A percentile compares a stretch with the other conserved stretches of the same genome.
These are phyloP conservation scores for Daubentonia madagascariensis DNA, from an alignment of 2,113 vertebrate genomes.

Conservation along the genomic window DNA sequence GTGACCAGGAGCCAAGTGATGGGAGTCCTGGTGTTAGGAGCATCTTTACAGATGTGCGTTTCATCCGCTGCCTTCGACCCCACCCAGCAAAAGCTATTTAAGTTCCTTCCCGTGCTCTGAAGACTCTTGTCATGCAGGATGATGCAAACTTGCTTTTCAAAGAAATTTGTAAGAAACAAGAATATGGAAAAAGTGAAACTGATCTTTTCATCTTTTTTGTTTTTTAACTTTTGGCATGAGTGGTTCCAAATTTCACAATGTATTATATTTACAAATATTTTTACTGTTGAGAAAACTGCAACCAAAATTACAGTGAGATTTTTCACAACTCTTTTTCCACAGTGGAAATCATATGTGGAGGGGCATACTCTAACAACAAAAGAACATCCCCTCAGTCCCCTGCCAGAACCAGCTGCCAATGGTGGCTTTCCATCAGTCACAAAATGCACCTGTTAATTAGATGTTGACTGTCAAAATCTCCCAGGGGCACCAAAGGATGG, in stretches of 20 bases:
- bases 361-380: background rate
- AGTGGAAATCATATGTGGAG: background rate
- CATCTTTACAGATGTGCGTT: background rate
- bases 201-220: background rate
- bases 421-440: background rate
- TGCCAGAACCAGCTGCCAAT: background rate
- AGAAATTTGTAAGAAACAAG: background rate
- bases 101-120: background rate
- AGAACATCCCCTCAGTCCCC: background rate
- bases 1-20: background rate
- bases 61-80: background rate
- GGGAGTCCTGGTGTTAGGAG: background rate
- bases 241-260: background rate
- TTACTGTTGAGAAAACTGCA: background rate
- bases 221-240: background rate
- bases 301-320: constrained; percentile 27
- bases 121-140: background rate
- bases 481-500: background rate
- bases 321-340: background rate
- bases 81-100: background rate
- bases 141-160: background rate
- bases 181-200: background rate
- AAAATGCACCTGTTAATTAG: background rate
- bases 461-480: background rate
- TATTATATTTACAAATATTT: background rate